Percentiles rank a stretch among this genome's conserved stretches.
These are phyloP conservation scores for Bagarius yarrelli DNA, from an alignment of 2,113 vertebrate genomes.

Conservation along the genomic window DNA sequence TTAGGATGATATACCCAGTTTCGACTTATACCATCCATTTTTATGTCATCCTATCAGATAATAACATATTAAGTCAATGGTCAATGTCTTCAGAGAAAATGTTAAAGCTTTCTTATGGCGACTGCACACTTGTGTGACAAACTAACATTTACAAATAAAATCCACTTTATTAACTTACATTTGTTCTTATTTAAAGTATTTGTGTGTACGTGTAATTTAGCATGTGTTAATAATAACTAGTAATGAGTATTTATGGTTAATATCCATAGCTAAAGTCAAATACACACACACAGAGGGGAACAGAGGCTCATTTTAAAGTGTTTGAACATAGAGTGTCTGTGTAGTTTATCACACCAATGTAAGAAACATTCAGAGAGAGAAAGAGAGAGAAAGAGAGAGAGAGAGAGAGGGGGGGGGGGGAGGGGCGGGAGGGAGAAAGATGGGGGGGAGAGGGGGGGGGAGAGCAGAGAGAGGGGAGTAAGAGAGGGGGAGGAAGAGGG, in stretches of 20 bases:
- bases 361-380: constrained; percentile 42
- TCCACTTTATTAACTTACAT: background rate
- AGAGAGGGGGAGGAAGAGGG: background rate
- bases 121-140: background rate
- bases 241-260: background rate
- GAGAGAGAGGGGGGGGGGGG: constrained; percentile 62
- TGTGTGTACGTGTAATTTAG: background rate
- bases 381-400: constrained; percentile 37
- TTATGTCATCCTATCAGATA: background rate
- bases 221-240: background rate
- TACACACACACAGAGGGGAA: constrained; percentile 28
- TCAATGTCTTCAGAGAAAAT: background rate
- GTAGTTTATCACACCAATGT: constrained; percentile 56
- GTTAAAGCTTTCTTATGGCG: background rate
- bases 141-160: constrained; percentile 34
- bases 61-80: background rate
- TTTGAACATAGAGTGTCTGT: constrained; percentile 55
- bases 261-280: constrained; percentile 7
- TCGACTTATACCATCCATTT: background rate
- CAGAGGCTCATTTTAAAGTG: constrained; percentile 48
- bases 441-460: constrained; percentile 76
- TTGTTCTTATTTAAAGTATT: constrained; percentile 12
- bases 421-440: too few species aligned
- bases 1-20: background rate
- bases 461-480: constrained; percentile 40